Evolutionary conservation across 2,888 invertebrate species (phyloP).

Genomic region (Mellilla xanthometata): DNA sequence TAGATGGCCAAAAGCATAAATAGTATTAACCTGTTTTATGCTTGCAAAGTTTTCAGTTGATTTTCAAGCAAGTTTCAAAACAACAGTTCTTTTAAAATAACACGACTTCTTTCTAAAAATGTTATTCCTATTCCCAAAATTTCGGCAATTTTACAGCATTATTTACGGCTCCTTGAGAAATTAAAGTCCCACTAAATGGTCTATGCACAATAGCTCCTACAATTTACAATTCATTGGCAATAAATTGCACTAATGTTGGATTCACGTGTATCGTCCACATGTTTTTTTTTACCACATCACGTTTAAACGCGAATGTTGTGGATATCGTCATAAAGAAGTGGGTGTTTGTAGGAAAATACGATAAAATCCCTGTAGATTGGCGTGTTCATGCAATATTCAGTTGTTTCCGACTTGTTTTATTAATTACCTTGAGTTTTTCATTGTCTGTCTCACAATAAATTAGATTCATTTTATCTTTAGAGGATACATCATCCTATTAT

Average conservation of each 20-base stretch:
- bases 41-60: no score
- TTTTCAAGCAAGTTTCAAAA: no score
- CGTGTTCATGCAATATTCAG: slow-evolving; percentile 8
- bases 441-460: slow-evolving; percentile 10
- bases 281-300: slow-evolving; percentile 32
- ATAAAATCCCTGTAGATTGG: slow-evolving; percentile 8
- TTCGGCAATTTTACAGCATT: slow-evolving; percentile 6
- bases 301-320: slow-evolving; percentile 22
- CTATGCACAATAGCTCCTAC: slow-evolving; percentile 19
- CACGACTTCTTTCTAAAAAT: no score
- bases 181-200: slow-evolving; percentile 24
- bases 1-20: not conserved
- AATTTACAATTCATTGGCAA: slow-evolving; percentile 29
- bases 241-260: slow-evolving; percentile 30
- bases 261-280: slow-evolving; percentile 29
- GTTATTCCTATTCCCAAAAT: not conserved
- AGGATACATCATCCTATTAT: slow-evolving; percentile 6
- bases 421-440: slow-evolving; percentile 13
- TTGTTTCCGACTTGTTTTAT: slow-evolving; percentile 11
- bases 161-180: slow-evolving; percentile 16
- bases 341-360: slow-evolving; percentile 19
- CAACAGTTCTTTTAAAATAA: no score
- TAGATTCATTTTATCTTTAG: slow-evolving; percentile 2
- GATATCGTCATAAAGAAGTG: slow-evolving; percentile 22
- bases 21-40: no score